Evolutionary conservation across 2,113 vertebrate genomes (phyloP).

Genomic region (Rhynchomys soricoides): DNA sequence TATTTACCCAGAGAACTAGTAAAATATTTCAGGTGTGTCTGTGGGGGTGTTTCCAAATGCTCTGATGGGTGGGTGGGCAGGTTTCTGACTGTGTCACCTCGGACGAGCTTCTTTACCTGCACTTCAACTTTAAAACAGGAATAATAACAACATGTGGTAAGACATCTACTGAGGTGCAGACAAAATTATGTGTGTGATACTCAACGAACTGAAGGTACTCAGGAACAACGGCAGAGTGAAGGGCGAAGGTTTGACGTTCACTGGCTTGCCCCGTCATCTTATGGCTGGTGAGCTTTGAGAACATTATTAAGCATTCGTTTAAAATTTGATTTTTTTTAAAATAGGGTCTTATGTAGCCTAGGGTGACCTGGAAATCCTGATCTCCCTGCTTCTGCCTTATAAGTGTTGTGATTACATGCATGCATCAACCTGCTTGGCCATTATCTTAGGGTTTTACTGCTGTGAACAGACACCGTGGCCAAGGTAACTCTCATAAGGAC

Average conservation of each 20-base stretch:
- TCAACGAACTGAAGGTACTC: not conserved
- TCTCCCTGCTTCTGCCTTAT: not conserved
- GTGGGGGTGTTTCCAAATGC: not conserved
- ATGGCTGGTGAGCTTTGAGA: not conserved
- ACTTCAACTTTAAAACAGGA: not conserved
- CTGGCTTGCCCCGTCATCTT: not conserved
- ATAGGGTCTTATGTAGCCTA: not conserved
- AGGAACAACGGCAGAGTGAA: not conserved
- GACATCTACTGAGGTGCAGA: not conserved
- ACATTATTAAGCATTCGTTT: not conserved
- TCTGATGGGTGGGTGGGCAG: not conserved
- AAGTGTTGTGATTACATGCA: not conserved
- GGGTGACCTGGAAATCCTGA: not conserved
- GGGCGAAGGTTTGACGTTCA: not conserved
- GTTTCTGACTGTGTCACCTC: not conserved
- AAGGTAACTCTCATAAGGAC: no score
- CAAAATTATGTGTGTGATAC: not conserved
- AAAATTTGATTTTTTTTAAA: not conserved
- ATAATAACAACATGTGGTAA: not conserved
- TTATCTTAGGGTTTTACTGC: no score
- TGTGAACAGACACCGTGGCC: no score
- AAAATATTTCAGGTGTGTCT: not conserved
- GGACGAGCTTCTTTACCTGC: not conserved
- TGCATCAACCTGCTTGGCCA: not conserved
- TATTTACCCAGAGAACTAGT: not conserved